Base-by-base conservation (phyloP, 2,113 vertebrate genomes). In the Potamarius usumacintae region DNA sequence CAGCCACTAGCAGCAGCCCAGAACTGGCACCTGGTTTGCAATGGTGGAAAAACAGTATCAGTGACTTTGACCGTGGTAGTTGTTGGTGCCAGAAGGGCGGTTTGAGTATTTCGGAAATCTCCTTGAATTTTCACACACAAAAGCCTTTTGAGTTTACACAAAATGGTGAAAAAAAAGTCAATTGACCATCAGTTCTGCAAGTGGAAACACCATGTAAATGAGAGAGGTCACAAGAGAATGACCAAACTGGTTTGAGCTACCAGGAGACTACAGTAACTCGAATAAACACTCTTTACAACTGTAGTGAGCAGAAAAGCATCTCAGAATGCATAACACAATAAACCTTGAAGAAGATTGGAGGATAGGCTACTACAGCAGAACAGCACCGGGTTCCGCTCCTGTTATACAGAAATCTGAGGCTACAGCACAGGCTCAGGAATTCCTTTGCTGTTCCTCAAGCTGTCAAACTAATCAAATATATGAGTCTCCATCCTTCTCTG, bases 401-500 rank as follows among this genome's bases (percentile, higher is more conserved):
- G 10, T 53, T 25, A 77, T 50, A n/a, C 14, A n/a, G 10, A 7
- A 55, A 53, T 55, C 53, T 55, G 25, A 78, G 52, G 20, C 74
- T 55, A n/a, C 76, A 55, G 74, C 22, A 52, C 74, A 22, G 50
- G 48, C 22, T 53, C 50, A 15, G 74, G 14, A 78, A 42, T 42
- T 50, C 82, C 48, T 69, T 85, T 85, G 63, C 67, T 76, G 83
- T 30, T 71, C 48, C 50, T 84, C 8, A 30, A 69, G 18, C 83
- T 72, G 83, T 84, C 83, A 74, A 55, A 74, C 42, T 12, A 48
- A 58, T 52, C 83, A 72, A 74, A 58, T 72, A 84, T 84, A 85
- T 50, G 67, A 48, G 11, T 52, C 42, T 78, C 15, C 42, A 85
- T 85, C 72, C 48, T 27, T 78, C 42, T 48, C 57, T 77, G 84